Conservation (phyloP, 2,888 invertebrate species). For the Cephus pygmeus region DNA sequence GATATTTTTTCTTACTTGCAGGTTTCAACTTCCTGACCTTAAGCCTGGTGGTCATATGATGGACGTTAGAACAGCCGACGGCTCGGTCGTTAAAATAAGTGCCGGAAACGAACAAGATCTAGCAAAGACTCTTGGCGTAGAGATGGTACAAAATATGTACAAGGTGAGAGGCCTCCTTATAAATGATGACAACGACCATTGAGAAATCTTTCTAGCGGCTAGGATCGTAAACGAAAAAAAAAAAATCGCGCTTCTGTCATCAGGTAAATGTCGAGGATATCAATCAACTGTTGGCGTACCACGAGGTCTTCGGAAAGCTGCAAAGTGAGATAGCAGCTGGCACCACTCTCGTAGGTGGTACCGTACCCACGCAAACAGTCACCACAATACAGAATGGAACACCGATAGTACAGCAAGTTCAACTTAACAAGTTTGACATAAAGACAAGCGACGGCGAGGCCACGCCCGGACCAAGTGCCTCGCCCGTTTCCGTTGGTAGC, state of each 20-base stretch:
- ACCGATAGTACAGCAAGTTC: constrained; percentile 62
- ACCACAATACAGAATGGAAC: constrained; percentile 63
- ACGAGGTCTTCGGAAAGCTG: constrained; percentile 84
- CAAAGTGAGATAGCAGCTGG: constrained; percentile 70
- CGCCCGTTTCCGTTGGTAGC: constrained; percentile 72
- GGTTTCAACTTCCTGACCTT: constrained; percentile 66
- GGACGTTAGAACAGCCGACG: constrained; percentile 76
- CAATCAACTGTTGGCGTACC: constrained; percentile 85
- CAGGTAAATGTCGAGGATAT: constrained; percentile 82
- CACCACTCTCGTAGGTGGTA: constrained; percentile 62
- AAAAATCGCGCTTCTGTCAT: constrained; percentile 11
- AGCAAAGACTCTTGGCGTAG: constrained; percentile 72
- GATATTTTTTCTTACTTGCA: constrained; percentile 31
- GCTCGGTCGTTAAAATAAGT: constrained; percentile 80
- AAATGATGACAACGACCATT: not conserved
- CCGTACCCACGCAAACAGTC: constrained; percentile 62
- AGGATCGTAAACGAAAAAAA: not conserved
- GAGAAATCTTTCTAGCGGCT: not conserved
- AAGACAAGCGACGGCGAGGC: constrained; percentile 61
- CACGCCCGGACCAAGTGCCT: constrained; percentile 68
- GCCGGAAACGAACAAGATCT: constrained; percentile 73
- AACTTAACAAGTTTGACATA: constrained; percentile 63
- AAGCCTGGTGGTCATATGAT: constrained; percentile 68
- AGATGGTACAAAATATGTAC: constrained; percentile 85
- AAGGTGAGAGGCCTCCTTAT: constrained; percentile 67